Evolutionary conservation across 2,113 vertebrate genomes (phyloP), one percentile per base, ranked within the genome.

Genomic region (Brachyhypopomus occidentalis): DNA sequence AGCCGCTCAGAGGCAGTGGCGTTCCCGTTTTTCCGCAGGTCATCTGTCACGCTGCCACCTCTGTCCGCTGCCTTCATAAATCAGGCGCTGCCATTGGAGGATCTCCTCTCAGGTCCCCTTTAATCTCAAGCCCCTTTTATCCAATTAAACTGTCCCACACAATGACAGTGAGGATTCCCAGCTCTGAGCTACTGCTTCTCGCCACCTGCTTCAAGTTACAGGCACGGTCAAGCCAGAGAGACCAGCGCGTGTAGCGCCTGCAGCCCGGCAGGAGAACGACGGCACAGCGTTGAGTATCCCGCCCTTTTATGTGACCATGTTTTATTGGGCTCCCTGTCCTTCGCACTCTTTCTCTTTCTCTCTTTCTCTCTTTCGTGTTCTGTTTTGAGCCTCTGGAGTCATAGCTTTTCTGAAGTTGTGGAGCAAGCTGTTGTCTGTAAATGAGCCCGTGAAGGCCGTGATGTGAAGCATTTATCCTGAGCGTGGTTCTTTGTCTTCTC

Each of bases 401-500:
- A 30, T 80, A 11, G 59, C 79, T 84, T 82, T 79, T 82, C 77
- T 73, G 79, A 84, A 78, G 87, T 91, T 86, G 85, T 22, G 67
- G 83, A 87, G 81, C 74, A 90, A 87, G 84, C 84, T 5, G 82
- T 77, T 79, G 83, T 88, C 86, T 75, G 73, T 60, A 84, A 83
- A 87, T 83, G 84, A 91, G 83, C 69, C 73, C 64, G 66, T 85
- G 86, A 86, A 86, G 69, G 84, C 72, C 45, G 48, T 72, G 85
- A 86, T 82, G 70, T 84, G 64, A 84, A 83, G 70, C 81, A 84
- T 80, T 85, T 70, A 63, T 63, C 76, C 73, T 72, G 58, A 45
- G 72, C 62, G 67, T 72, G 64, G 70, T 75, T 82, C 19, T 84
- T 85, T 86, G 88, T 90, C 84, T 89, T 89, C 79, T 87, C 2